These are phyloP conservation scores for Rachycentron canadum DNA, from an alignment of 2,797 vertebrate species.

Conservation along the genomic window DNA sequence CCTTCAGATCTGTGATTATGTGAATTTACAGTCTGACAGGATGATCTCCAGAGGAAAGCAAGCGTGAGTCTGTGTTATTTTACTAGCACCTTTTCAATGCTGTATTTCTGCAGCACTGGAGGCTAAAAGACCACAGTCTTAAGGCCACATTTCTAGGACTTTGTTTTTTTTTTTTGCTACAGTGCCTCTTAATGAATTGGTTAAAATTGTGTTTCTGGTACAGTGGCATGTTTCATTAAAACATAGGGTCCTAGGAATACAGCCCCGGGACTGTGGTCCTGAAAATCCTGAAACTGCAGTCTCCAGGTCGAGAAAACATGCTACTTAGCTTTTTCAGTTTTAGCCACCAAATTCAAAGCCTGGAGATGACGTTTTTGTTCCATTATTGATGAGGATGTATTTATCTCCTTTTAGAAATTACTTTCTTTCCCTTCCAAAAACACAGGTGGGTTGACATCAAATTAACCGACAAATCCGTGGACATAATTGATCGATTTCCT, in stretches of 20 bases:
- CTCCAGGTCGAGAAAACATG: no score
- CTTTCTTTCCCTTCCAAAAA: neutral
- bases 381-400: neutral
- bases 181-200: no score
- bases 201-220: no score
- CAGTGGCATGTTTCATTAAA: no score
- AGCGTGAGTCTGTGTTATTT: slow-evolving; percentile 3
- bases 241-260: no score
- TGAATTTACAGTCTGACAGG: neutral
- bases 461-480: neutral
- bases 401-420: neutral
- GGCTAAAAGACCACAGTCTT: no score
- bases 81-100: no score
- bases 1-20: slow-evolving; percentile 3
- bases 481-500: slow-evolving; percentile 5
- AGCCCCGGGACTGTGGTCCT: no score
- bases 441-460: neutral
- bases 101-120: no score
- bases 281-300: no score
- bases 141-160: no score
- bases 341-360: neutral
- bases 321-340: neutral
- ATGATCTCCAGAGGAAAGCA: slow-evolving; percentile 7
- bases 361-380: neutral
- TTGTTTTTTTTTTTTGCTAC: no score